These are phyloP conservation scores for Drosophila atroscutellata DNA, from an alignment of 2,888 invertebrate species.

Conservation along the genomic window DNA sequence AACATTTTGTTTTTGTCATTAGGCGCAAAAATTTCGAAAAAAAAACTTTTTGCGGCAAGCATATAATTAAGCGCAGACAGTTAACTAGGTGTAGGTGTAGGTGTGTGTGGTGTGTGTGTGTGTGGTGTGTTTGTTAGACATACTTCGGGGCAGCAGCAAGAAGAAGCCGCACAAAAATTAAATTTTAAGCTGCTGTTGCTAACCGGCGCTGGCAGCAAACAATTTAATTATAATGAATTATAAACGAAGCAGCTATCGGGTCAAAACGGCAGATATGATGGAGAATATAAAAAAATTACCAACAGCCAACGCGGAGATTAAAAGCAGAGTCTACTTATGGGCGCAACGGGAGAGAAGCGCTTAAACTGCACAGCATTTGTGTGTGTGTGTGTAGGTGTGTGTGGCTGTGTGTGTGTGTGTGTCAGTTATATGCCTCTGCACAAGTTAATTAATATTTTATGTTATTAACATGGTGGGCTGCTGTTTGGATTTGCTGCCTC, in stretches of 20 bases:
- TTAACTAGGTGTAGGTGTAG: constrained; percentile 32
- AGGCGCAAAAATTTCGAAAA: constrained; percentile 43
- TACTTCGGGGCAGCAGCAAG: constrained; percentile 28
- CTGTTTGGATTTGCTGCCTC: constrained; percentile 46
- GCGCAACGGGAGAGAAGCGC: constrained; percentile 35
- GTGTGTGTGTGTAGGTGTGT: constrained; percentile 1
- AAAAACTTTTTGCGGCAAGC: constrained; percentile 67
- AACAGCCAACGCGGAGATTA: constrained; percentile 41
- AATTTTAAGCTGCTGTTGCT: constrained; percentile 51
- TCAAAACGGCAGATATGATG: constrained; percentile 38
- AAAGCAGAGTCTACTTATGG: constrained; percentile 45
- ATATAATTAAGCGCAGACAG: constrained; percentile 70
- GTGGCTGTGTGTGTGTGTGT: constrained; percentile 11
- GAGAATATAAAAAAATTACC: constrained; percentile 16
- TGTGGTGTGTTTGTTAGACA: constrained; percentile 12
- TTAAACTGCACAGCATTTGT: not conserved
- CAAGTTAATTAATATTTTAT: constrained; percentile 77
- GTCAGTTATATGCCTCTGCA: constrained; percentile 19
- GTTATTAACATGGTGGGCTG: constrained; percentile 69
- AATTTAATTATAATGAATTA: constrained; percentile 79
- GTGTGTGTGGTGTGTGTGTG: not conserved
- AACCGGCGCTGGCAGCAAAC: constrained; percentile 57
- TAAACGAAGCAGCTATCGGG: constrained; percentile 62
- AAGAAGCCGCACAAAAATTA: constrained; percentile 60
- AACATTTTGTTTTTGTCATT: constrained; percentile 66